Evolutionary conservation across 2,888 invertebrate species (phyloP).

Genomic region (Gonocerus acuteangulatus): DNA sequence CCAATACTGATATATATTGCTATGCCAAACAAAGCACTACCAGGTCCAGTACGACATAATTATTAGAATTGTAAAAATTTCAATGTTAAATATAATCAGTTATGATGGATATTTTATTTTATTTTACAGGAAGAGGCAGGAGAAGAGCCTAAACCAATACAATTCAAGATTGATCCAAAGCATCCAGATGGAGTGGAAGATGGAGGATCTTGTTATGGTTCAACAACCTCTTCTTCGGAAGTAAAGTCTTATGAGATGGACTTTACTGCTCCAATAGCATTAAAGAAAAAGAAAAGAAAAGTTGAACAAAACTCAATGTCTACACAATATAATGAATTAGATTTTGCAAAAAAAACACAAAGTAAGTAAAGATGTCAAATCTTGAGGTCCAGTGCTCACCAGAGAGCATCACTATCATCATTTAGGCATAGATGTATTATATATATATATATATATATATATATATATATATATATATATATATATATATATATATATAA

Average conservation of each 20-base stretch:
- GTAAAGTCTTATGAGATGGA: slow-evolving; percentile 31
- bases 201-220: neutral
- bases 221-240: slow-evolving; percentile 1
- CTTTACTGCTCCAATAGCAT: slow-evolving; percentile 23
- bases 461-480: too few species aligned
- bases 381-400: too few species aligned
- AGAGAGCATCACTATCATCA: too few species aligned
- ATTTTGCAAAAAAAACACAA: slow-evolving; percentile 5
- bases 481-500: too few species aligned
- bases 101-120: too few species aligned
- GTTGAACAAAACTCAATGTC: neutral
- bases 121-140: slow-evolving; percentile 18
- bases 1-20: too few species aligned
- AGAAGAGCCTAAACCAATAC: slow-evolving; percentile 26
- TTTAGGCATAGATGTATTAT: too few species aligned
- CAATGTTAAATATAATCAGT: too few species aligned
- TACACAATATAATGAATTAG: slow-evolving; percentile 16
- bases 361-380: slow-evolving; percentile 7
- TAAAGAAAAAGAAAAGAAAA: slow-evolving; percentile 17
- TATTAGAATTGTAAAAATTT: too few species aligned
- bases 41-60: too few species aligned
- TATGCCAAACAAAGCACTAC: too few species aligned
- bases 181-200: slow-evolving; percentile 16
- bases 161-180: slow-evolving; percentile 32
- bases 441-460: too few species aligned